These are phyloP conservation scores for Timema podura DNA, from an alignment of 2,888 invertebrate species.

Conservation along the genomic window DNA sequence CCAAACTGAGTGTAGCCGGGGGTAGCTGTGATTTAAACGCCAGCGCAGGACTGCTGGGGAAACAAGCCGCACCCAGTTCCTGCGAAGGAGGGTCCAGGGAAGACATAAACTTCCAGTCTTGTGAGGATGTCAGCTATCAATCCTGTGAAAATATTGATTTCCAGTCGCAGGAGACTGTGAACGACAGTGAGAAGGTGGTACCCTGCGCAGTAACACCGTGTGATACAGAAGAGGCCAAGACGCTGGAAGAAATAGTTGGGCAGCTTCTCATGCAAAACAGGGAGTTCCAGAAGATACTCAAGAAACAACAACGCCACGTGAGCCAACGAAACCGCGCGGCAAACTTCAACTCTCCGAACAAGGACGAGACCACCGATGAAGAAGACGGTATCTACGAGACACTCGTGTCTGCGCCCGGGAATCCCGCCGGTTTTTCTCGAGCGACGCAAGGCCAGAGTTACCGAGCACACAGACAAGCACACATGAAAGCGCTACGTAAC, in stretches of 20 bases:
- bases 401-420: conserved; percentile 9
- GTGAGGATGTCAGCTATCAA: no score
- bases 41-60: background rate
- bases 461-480: conserved; percentile 29
- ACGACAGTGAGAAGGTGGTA: conserved; percentile 8
- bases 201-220: background rate
- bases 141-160: background rate
- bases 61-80: background rate
- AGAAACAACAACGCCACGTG: conserved; percentile 63
- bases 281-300: conserved; percentile 73
- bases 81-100: conserved; percentile 9
- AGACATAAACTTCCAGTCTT: background rate
- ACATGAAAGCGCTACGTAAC: conserved; percentile 30
- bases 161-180: conserved; percentile 2
- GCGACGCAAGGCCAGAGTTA: conserved; percentile 20
- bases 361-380: conserved; percentile 37
- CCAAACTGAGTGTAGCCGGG: conserved; percentile 2
- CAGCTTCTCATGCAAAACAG: conserved; percentile 78
- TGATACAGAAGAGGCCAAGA: conserved; percentile 48
- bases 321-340: conserved; percentile 53
- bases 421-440: conserved; percentile 2
- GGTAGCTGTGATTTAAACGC: background rate
- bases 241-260: conserved; percentile 72
- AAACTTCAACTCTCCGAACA: conserved; percentile 15
- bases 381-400: conserved; percentile 32